These are phyloP conservation scores for Pedetes capensis DNA, from an alignment of 2,113 vertebrate genomes.

Conservation along the genomic window DNA sequence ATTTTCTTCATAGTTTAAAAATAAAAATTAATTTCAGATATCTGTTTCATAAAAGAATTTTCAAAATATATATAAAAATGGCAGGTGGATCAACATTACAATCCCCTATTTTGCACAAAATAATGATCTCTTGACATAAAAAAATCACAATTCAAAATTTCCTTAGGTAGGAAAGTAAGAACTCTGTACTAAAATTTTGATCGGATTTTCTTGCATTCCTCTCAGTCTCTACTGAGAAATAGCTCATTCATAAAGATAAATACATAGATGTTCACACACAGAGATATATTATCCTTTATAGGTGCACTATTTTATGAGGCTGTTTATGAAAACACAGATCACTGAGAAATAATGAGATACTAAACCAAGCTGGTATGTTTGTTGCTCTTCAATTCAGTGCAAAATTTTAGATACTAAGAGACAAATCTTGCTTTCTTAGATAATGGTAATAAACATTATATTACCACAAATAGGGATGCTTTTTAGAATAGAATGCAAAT, in stretches of 20 bases:
- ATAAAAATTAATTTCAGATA: neutral
- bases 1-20: neutral
- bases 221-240: neutral
- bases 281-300: neutral
- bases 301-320: neutral
- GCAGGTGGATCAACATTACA: neutral
- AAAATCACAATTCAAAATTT: neutral
- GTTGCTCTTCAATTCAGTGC: neutral
- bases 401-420: neutral
- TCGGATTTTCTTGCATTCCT: neutral
- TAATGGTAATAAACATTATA: neutral
- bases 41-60: neutral
- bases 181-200: neutral
- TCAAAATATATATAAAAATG: neutral
- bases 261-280: neutral
- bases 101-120: neutral
- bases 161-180: neutral
- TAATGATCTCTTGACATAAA: neutral
- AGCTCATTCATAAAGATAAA: neutral
- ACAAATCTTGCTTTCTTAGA: neutral
- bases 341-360: neutral
- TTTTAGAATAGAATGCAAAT: slow-evolving; percentile 22
- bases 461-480: neutral
- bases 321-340: neutral
- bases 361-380: neutral